Evolutionary conservation across 2,888 invertebrate species (phyloP).

Genomic region (Meandrusa payeni): DNA sequence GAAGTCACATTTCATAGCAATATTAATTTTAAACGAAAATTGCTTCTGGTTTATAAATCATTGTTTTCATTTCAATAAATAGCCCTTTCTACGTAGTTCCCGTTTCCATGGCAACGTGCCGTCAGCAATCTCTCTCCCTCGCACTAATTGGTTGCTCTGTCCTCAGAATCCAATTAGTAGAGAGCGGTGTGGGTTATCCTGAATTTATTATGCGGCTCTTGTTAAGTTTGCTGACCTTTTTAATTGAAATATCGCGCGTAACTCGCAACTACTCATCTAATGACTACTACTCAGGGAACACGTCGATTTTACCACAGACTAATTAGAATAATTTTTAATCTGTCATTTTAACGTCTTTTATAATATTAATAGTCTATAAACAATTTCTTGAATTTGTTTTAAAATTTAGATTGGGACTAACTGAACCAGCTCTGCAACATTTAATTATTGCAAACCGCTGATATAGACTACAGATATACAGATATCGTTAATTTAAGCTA

Average conservation of each 20-base stretch:
- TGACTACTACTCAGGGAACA: slow-evolving; percentile 34
- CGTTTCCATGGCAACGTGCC: slow-evolving; percentile 15
- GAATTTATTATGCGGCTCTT: slow-evolving; percentile 67
- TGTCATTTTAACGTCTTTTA: no score
- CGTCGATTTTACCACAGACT: not conserved
- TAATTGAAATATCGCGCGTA: slow-evolving; percentile 72
- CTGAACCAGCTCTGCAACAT: no score
- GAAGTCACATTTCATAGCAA: no score
- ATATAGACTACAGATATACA: no score
- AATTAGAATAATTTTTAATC: no score
- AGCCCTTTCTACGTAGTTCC: not conserved
- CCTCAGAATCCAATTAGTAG: slow-evolving; percentile 70
- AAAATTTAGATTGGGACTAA: no score
- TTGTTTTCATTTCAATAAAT: slow-evolving; percentile 4
- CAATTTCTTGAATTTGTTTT: no score
- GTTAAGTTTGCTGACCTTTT: slow-evolving; percentile 64
- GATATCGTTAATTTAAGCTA: no score
- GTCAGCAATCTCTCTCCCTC: slow-evolving; percentile 42
- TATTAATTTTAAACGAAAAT: no score
- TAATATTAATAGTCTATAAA: no score
- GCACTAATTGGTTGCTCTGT: slow-evolving; percentile 64
- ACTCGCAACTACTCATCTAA: slow-evolving; percentile 45
- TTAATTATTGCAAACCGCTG: no score
- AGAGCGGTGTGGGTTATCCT: slow-evolving; percentile 51
- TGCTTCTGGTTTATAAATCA: no score